Percentiles rank a stretch among this genome's conserved stretches.
These are phyloP conservation scores for Aurelia aurita DNA, from an alignment of 30 jellyfish, hydroid and myxozoan genomes.

Conservation along the genomic window DNA sequence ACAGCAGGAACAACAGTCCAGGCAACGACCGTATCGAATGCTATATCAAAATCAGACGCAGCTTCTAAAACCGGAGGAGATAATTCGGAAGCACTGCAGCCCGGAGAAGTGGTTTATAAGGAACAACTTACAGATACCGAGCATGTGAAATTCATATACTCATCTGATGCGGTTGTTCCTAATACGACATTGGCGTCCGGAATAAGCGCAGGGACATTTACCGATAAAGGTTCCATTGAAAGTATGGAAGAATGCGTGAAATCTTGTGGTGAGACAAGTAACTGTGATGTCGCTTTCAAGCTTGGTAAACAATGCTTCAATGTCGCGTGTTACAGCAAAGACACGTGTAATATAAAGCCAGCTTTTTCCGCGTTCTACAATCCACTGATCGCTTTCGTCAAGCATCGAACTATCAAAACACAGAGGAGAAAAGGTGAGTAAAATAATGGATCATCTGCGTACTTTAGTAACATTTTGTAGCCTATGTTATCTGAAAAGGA, in stretches of 20 bases:
- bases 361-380: slow-evolving; percentile 87
- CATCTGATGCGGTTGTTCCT: slow-evolving; percentile 49
- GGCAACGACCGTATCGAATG: slow-evolving; percentile 34
- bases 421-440: slow-evolving; percentile 70
- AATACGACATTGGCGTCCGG: slow-evolving; percentile 89
- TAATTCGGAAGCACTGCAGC: slow-evolving; percentile 32
- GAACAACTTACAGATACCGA: slow-evolving; percentile 83
- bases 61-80: slow-evolving; percentile 18
- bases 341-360: slow-evolving; percentile 82
- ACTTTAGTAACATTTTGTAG: too few species aligned
- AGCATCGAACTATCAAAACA: slow-evolving; percentile 75
- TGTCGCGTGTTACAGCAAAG: slow-evolving; percentile 85
- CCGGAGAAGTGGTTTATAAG: slow-evolving; percentile 91
- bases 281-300: slow-evolving; percentile 93
- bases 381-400: slow-evolving; percentile 84
- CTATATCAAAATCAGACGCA: slow-evolving; percentile 32
- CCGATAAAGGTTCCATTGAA: slow-evolving; percentile 86
- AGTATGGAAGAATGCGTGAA: slow-evolving; percentile 86
- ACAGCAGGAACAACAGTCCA: slow-evolving; percentile 27
- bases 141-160: slow-evolving; percentile 66
- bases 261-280: slow-evolving; percentile 81
- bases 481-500: too few species aligned
- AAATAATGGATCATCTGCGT: background rate
- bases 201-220: slow-evolving; percentile 90
- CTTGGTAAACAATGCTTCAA: slow-evolving; percentile 95